phyloP scores from a whole-genome alignment of 2,888 invertebrate species.

The Tetranychus truncatus region DNA sequence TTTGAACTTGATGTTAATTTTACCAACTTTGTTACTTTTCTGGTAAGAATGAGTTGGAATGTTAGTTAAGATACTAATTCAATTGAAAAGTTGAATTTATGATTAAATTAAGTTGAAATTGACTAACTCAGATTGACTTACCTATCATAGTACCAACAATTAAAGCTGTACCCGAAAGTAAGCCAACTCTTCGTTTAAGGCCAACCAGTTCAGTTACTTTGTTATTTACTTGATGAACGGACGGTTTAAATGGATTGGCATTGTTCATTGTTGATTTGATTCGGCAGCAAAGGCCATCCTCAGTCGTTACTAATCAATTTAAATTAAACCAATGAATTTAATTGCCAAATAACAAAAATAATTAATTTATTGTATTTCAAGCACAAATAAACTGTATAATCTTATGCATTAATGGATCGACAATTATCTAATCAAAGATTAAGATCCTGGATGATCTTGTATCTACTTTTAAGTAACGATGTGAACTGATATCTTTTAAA shows the following conservation, averaged over 20 bases:
- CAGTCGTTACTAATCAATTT: neutral
- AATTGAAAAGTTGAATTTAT: neutral
- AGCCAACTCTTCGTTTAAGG: constrained; percentile 53
- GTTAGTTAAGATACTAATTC: too few relatives aligned
- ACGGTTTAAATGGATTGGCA: neutral
- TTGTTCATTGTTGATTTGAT: constrained; percentile 2
- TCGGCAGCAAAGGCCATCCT: constrained; percentile 5
- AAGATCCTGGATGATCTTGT: too few relatives aligned
- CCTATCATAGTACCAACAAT: constrained; percentile 78
- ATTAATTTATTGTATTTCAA: too few relatives aligned
- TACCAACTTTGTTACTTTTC: too few relatives aligned
- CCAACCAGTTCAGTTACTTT: constrained; percentile 19
- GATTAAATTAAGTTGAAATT: neutral
- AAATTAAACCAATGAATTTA: neutral
- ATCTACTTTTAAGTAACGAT: too few relatives aligned
- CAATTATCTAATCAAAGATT: too few relatives aligned
- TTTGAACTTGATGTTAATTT: too few relatives aligned
- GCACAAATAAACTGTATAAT: too few relatives aligned
- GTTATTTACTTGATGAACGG: neutral
- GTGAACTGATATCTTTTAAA: too few relatives aligned
- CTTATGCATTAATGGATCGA: too few relatives aligned
- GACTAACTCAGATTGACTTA: constrained; percentile 26
- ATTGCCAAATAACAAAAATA: neutral
- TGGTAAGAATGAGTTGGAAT: too few relatives aligned
- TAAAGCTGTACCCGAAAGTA: constrained; percentile 59